Percentiles rank a stretch among this genome's conserved stretches.
phyloP scores from a whole-genome alignment of 2,113 vertebrate genomes.

The Cettia cetti region DNA sequence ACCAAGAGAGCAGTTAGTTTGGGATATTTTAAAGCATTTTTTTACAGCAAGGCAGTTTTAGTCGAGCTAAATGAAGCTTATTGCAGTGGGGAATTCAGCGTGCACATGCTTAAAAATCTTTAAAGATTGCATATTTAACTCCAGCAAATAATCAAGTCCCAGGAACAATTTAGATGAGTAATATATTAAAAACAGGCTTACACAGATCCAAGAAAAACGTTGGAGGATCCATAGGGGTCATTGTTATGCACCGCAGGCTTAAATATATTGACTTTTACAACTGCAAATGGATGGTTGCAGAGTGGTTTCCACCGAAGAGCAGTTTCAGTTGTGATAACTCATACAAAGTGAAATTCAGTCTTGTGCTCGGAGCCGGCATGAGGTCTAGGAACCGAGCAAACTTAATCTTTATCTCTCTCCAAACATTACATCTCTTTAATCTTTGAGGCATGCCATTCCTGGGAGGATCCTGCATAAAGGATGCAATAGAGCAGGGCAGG shows the following conservation, averaged over 20 bases:
- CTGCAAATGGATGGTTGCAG: constrained; percentile 55
- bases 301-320: constrained; percentile 41
- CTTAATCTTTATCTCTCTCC: constrained; percentile 59
- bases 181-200: constrained; percentile 64
- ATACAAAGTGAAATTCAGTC: constrained; percentile 48
- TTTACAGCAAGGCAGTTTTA: constrained; percentile 65
- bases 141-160: constrained; percentile 65
- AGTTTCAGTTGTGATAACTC: constrained; percentile 59
- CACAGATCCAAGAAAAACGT: constrained; percentile 62
- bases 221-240: constrained; percentile 64
- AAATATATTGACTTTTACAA: constrained; percentile 69
- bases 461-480: constrained; percentile 35
- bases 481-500: constrained; percentile 6
- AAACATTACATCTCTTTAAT: constrained; percentile 55
- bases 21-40: constrained; percentile 48
- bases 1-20: constrained; percentile 66
- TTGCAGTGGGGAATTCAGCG: constrained; percentile 69
- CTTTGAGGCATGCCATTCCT: constrained; percentile 48
- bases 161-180: constrained; percentile 72
- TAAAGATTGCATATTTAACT: constrained; percentile 61
- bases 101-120: constrained; percentile 66
- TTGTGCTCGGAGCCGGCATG: constrained; percentile 19
- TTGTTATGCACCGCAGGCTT: constrained; percentile 59
- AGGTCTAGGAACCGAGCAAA: constrained; percentile 26
- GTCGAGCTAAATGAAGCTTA: constrained; percentile 70